phyloP scores from a whole-genome alignment of 2,113 vertebrate species.

The Reinhardtius hippoglossoides region DNA sequence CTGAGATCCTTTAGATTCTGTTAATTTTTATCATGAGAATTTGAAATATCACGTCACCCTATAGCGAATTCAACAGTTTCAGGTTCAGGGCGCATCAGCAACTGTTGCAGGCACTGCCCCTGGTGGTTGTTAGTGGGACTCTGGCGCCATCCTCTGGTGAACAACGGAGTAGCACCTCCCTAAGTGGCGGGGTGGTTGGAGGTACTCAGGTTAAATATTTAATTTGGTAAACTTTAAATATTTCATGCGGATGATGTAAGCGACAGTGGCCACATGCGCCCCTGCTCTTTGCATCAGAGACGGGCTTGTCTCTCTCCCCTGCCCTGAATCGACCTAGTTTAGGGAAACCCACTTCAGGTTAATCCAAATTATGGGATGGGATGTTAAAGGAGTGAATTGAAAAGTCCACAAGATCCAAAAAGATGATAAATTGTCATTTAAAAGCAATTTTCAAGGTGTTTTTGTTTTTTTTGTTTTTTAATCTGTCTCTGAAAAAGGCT shows the following conservation, averaged over 20 bases:
- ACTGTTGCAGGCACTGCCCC: conserved; percentile 35
- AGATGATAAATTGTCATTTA: not conserved
- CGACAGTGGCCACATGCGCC: conserved; percentile 53
- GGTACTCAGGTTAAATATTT: conserved; percentile 76
- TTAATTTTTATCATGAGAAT: not conserved
- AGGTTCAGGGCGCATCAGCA: conserved; percentile 8
- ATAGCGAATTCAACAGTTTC: not conserved
- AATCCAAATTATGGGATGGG: not conserved
- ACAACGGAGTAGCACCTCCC: not conserved
- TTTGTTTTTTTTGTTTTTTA: no score
- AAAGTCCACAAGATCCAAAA: not conserved
- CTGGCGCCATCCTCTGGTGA: conserved; percentile 79
- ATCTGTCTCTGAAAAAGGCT: no score
- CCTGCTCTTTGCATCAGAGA: conserved; percentile 35
- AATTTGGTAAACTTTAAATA: conserved; percentile 80
- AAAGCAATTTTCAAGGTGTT: not conserved
- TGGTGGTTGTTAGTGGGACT: conserved; percentile 57
- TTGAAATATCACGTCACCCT: not conserved
- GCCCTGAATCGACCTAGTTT: conserved; percentile 50
- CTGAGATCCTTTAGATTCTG: not conserved
- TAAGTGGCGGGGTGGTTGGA: conserved; percentile 11
- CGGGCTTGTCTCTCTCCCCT: conserved; percentile 10
- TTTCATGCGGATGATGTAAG: conserved; percentile 81
- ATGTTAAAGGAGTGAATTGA: not conserved
- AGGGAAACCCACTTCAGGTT: not conserved